Evolutionary conservation across 2,113 vertebrate species (phyloP).

Genomic region (Oreochromis tanganicae): DNA sequence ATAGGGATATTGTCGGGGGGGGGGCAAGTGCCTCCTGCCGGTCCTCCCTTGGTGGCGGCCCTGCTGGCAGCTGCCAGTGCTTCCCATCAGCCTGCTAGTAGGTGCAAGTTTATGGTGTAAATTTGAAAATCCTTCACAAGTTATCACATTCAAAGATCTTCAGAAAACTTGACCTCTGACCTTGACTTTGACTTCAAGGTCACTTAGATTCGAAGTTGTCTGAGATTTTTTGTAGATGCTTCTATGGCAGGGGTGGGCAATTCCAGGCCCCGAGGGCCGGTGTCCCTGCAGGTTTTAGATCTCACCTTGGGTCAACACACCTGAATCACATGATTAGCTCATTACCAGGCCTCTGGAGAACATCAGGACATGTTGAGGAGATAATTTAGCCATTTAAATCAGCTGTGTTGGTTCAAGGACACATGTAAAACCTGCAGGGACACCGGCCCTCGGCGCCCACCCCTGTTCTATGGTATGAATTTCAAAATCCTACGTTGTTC

Average conservation of each 20-base stretch:
- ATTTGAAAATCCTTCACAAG: background rate
- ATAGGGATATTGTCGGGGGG: background rate
- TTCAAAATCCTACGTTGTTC: background rate
- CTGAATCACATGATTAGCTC: too few species aligned
- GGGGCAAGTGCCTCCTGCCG: fast-evolving
- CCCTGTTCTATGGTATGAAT: background rate
- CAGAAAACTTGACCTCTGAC: background rate
- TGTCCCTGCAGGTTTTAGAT: too few species aligned
- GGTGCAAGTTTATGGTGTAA: background rate
- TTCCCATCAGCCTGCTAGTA: background rate
- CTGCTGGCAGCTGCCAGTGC: background rate
- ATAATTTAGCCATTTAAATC: too few species aligned
- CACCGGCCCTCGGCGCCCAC: too few species aligned
- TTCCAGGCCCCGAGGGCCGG: too few species aligned
- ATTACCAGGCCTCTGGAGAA: too few species aligned
- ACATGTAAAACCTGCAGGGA: too few species aligned
- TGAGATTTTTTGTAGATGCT: background rate
- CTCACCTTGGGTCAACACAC: too few species aligned
- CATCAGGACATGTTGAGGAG: too few species aligned
- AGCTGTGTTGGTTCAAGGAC: too few species aligned
- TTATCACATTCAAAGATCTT: background rate
- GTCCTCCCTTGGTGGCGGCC: background rate
- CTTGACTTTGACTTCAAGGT: background rate
- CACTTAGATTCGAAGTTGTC: fast-evolving
- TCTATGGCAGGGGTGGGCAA: too few species aligned